Base-by-base conservation (phyloP, 2,888 invertebrate species). In the Euplexia lucipara region DNA sequence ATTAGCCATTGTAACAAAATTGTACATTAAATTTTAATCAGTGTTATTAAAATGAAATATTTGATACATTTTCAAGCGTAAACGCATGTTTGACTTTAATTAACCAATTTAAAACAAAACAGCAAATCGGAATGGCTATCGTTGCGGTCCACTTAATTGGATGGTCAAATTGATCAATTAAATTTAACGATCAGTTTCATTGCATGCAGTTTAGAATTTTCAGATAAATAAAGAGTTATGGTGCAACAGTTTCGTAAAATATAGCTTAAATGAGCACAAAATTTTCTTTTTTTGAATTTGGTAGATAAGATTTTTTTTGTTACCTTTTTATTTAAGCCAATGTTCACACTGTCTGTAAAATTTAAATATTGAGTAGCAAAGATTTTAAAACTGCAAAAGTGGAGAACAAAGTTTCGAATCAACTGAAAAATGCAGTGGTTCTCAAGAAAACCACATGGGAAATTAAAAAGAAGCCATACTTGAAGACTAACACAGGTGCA, bases 351-450 rank as follows among this genome's bases (percentile, higher is more conserved):
- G n/a, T 12, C 1, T 26, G 16, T 16, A 18, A 22, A 45, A 26
- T 10, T 5, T 20, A 30, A 39, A 62, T 8, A 47, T 41, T 34
- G 3, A 35, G 18, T 5, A 16, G 12, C 5, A 35, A 47, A 47
- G 30, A 32, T 51, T 52, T 62, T 22, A 20, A 51, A 67, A 70
- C 18, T 70, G 12, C 39, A 70, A 34, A 39, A 35, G 12, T 45
- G 16, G 6, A 35, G 18, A 22, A 22, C 16, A 9, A 63, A 41
- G 56, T 41, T 35, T 16, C 30, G 9, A 18, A 26, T 34, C 14
- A 49, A 39, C 48, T 72, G 26, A 49, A 44, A 72, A 44, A 49
- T 72, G 48, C 73, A 51, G 62, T 42, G 26, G 42, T 49, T 41
- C 34, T 4, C 22, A 34, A 16, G 37, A 37, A 42, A 37, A 39